Evolutionary conservation across 2,888 invertebrate genomes (phyloP), one percentile per base, ranked within the genome.

Genomic region (Agelastica alni): DNA sequence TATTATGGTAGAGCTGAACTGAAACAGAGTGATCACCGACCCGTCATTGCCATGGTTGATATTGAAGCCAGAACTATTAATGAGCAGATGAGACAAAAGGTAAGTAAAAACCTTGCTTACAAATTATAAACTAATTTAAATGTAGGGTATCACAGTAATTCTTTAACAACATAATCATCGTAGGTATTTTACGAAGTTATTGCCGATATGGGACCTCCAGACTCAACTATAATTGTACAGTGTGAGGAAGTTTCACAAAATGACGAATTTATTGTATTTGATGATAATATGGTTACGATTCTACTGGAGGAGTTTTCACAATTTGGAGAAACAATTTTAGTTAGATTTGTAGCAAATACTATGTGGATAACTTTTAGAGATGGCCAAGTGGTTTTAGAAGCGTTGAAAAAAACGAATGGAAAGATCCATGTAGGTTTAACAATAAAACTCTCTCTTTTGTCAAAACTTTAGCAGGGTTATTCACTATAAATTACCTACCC

Each of bases 21-120:
- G 53, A 97, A 96, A 74, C 96, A 96, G 74, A 96, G 96, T 71
- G 97, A 98, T 77, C 97, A 98, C 79, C 84, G 98, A 54, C 98
- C 99, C 1, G 97, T 99, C 0, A 88, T 94, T 64, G 94, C 92
- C 0, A 85, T 95, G 53, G 84, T 97, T 65, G 94, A 96, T 76
- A 81, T 95, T 7, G 93, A 96, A 72, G 87, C 93, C 2, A 82
- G 89, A 62, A 86, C 86, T 71, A 88, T 96, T 0, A 88, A 93
- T 70, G 82, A 85, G 41, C 83, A 85, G 10, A 85, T 86, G 68
- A 85, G 95, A 51, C 85, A 90, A 70, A 80, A 83, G 64, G 41
- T 36, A 14, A 3, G 14, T 36, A 36, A 32, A 4, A 32, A 32
- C 10, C 13, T 32, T 32, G 13, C 13, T 32, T 5, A 5, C 13